Evolutionary conservation across 2,888 invertebrate species (phyloP).

Genomic region (Drosophila suboccidentalis): DNA sequence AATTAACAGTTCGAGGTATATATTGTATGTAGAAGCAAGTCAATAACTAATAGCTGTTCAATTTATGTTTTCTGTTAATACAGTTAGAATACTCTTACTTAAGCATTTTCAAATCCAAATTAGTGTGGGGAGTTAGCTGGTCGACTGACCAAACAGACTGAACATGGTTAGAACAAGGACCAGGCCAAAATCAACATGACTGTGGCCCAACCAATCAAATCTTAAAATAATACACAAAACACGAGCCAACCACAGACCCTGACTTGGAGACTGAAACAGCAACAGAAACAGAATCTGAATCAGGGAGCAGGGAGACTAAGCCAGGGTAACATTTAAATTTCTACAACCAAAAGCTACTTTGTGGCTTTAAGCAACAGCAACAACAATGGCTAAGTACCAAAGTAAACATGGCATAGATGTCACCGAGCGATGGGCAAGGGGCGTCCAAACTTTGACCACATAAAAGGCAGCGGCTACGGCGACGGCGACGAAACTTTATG

Average conservation of each 20-base stretch:
- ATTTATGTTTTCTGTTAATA: neutral
- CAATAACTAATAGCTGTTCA: slow-evolving; percentile 1
- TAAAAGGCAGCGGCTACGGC: slow-evolving; percentile 46
- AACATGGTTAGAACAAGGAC: slow-evolving; percentile 18
- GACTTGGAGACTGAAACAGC: slow-evolving; percentile 9
- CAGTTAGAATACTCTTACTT: slow-evolving; percentile 14
- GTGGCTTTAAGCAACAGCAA: slow-evolving; percentile 77
- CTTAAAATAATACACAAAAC: slow-evolving; percentile 73
- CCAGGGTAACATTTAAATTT: slow-evolving; percentile 74
- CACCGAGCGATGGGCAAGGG: slow-evolving; percentile 35
- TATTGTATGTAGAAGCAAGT: slow-evolving; percentile 1
- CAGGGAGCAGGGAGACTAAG: slow-evolving; percentile 31
- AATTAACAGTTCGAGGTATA: slow-evolving; percentile 4
- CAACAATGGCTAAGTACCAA: slow-evolving; percentile 73
- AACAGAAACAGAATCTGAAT: neutral
- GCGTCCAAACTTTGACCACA: slow-evolving; percentile 69
- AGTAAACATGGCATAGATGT: slow-evolving; percentile 81
- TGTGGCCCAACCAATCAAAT: slow-evolving; percentile 63
- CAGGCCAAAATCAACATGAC: slow-evolving; percentile 51
- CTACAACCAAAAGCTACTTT: slow-evolving; percentile 80
- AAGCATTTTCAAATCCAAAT: slow-evolving; percentile 39
- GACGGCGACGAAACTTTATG: slow-evolving; percentile 62
- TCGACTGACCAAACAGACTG: slow-evolving; percentile 33
- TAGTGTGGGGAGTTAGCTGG: slow-evolving; percentile 13
- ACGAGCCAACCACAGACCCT: slow-evolving; percentile 53